Evolutionary conservation across 1,140 invertebrate genomes (phyloP).

Genomic region (Drosophila seguyi): DNA sequence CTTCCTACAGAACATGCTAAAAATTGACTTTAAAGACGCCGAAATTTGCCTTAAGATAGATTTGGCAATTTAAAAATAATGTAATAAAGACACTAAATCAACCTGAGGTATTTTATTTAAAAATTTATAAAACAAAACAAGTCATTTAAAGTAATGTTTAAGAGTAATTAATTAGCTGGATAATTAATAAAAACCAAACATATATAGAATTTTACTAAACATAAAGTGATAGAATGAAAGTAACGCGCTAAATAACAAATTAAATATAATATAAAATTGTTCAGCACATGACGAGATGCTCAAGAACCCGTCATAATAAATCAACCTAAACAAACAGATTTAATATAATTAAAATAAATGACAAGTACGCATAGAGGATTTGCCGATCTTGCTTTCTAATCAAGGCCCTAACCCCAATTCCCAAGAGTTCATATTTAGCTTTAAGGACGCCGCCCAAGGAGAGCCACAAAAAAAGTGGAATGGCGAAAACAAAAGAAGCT

Average conservation of each 20-base stretch:
- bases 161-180: neutral
- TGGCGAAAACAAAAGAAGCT: constrained; percentile 69
- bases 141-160: neutral
- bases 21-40: neutral
- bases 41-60: too few species aligned
- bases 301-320: constrained; percentile 10
- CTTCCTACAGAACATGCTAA: neutral
- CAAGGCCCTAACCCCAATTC: constrained; percentile 21
- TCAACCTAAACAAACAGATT: constrained; percentile 11
- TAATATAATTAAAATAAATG: constrained; percentile 13
- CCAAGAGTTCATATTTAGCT: constrained; percentile 28
- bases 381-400: constrained; percentile 18
- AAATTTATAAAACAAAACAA: neutral
- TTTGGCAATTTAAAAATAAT: neutral
- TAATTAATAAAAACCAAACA: neutral
- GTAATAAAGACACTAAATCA: neutral
- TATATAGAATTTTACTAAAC: neutral
- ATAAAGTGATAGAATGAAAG: neutral
- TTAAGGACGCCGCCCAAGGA: constrained; percentile 37
- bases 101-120: neutral
- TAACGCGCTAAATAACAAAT: neutral
- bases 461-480: constrained; percentile 36
- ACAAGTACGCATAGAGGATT: neutral
- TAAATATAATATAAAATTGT: neutral
- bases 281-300: neutral